phyloP scores from a whole-genome alignment of 2,113 vertebrate genomes.

The Salvelinus fontinalis region DNA sequence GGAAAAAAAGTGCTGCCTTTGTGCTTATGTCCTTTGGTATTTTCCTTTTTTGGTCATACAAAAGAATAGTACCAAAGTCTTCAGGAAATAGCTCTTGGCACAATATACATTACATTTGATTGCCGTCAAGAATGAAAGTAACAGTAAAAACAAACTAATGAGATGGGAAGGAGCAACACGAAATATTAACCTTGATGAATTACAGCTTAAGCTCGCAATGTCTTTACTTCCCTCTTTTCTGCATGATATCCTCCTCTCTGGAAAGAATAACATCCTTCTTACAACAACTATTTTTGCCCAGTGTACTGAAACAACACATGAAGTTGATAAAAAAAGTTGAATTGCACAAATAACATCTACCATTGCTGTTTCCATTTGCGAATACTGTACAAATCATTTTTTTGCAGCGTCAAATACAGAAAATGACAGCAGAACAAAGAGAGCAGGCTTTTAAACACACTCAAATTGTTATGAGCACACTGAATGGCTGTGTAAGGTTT shows the following conservation, averaged over 20 bases:
- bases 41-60: constrained; percentile 87
- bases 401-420: background rate
- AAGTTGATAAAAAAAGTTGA: background rate
- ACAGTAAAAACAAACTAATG: constrained; percentile 33
- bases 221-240: background rate
- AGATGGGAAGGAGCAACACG: background rate
- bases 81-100: constrained; percentile 65
- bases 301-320: background rate
- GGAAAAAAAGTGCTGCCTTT: constrained; percentile 62
- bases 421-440: background rate
- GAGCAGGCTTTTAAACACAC: background rate
- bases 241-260: background rate
- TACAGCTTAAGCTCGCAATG: background rate
- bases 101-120: constrained; percentile 56
- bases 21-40: constrained; percentile 68
- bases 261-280: constrained; percentile 12
- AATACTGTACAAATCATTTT: background rate
- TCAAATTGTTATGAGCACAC: background rate
- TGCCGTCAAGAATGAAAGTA: constrained; percentile 52
- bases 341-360: background rate
- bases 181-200: background rate
- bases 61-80: constrained; percentile 76
- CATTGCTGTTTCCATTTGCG: too few species aligned
- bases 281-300: constrained; percentile 10
- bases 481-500: background rate